A percentile compares a stretch with the other conserved stretches of the same genome.
phyloP scores from a whole-genome alignment of 64 coral and sea anemone genomes.

The Astreopora myriophthalma region DNA sequence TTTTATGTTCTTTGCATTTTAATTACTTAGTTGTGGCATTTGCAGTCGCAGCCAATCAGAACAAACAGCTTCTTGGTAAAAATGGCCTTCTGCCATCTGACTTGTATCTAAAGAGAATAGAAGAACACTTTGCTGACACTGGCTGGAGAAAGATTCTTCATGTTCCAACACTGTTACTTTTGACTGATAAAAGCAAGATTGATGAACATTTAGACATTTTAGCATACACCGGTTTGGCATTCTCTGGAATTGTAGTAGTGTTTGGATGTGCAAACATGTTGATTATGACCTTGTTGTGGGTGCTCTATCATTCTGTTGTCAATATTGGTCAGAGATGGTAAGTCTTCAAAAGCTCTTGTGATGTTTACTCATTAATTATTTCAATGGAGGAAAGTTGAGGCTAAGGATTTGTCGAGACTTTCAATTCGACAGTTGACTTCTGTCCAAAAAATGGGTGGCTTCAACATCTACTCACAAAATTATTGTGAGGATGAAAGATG shows the following conservation, averaged over 20 bases:
- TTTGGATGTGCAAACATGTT: conserved; percentile 89
- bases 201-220: conserved; percentile 80
- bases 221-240: conserved; percentile 77
- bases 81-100: conserved; percentile 90
- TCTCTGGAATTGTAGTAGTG: conserved; percentile 76
- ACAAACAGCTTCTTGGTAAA: conserved; percentile 90
- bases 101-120: conserved; percentile 75
- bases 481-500: too few species aligned
- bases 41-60: conserved; percentile 86
- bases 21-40: conserved; percentile 98
- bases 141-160: conserved; percentile 74
- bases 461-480: too few species aligned
- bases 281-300: conserved; percentile 82
- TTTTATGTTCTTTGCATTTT: not conserved
- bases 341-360: not conserved
- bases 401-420: too few species aligned
- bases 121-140: conserved; percentile 74
- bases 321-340: conserved; percentile 97
- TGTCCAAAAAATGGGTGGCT: too few species aligned
- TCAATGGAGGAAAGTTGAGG: too few species aligned
- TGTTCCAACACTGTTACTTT: conserved; percentile 84
- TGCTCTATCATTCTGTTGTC: conserved; percentile 92
- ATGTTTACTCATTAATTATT: not conserved
- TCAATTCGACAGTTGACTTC: too few species aligned
- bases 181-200: conserved; percentile 71